A percentile compares a stretch with the other conserved stretches of the same genome.
phyloP scores from a whole-genome alignment of 2,797 vertebrate genomes.

The Numenius phaeopus region DNA sequence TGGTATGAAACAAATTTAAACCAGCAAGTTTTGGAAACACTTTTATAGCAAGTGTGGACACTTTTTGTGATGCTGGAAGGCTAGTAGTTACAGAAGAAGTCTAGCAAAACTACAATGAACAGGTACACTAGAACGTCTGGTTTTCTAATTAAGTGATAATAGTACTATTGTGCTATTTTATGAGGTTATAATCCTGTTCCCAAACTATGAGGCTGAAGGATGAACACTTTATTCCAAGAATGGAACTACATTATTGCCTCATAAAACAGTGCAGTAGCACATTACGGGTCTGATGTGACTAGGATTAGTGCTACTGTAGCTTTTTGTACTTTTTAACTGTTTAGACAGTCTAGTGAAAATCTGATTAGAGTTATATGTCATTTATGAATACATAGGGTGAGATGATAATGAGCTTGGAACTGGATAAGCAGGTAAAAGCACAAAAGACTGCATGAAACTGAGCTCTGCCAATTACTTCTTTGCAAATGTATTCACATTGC shows the following conservation, averaged over 20 bases:
- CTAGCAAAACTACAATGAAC: not conserved
- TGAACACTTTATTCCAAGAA: not conserved
- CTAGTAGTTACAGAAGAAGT: not conserved
- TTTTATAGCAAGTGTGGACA: not conserved
- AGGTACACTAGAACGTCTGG: not conserved
- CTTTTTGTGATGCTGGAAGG: not conserved
- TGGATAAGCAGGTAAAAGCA: not conserved
- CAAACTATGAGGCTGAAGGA: not conserved
- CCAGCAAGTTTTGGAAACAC: not conserved
- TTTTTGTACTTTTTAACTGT: conserved; percentile 5
- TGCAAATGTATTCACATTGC: not conserved
- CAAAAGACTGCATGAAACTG: not conserved
- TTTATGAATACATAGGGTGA: not conserved
- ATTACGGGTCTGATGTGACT: not conserved
- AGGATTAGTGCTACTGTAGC: not conserved
- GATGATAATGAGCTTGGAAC: not conserved
- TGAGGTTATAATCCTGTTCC: conserved; percentile 9
- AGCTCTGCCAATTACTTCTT: not conserved
- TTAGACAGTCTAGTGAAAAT: not conserved
- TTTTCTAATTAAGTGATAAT: conserved; percentile 23
- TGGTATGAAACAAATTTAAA: not conserved
- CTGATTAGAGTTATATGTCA: not conserved
- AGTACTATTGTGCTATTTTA: not conserved
- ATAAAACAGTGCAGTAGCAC: not conserved
- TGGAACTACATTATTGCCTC: conserved; percentile 4